These are phyloP conservation scores for Catharus ustulatus DNA, from an alignment of 2,797 vertebrate species.

Conservation along the genomic window DNA sequence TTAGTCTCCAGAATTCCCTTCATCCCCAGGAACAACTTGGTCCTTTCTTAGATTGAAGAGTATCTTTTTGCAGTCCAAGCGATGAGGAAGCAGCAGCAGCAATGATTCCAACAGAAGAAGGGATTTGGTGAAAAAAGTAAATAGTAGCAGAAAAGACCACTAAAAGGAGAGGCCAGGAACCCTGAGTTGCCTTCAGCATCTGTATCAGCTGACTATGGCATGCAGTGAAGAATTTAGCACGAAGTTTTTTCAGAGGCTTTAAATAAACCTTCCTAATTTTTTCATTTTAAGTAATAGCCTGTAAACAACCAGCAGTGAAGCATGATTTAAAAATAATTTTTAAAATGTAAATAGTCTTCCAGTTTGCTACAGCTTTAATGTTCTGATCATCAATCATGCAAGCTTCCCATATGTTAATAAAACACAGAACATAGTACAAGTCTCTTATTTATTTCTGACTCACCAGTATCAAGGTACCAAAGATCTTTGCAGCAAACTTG, in stretches of 20 bases:
- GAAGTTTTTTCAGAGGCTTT: background rate
- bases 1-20: background rate
- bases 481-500: conserved; percentile 99
- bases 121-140: background rate
- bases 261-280: background rate
- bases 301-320: background rate
- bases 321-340: background rate
- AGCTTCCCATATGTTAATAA: background rate
- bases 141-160: background rate
- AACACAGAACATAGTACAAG: background rate
- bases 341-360: background rate
- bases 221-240: background rate
- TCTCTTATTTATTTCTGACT: conserved; percentile 60
- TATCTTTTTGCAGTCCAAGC: background rate
- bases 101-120: background rate
- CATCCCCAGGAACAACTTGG: background rate
- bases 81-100: conserved; percentile 41
- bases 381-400: background rate
- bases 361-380: background rate
- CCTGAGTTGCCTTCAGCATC: background rate
- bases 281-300: background rate
- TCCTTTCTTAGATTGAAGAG: background rate
- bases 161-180: background rate
- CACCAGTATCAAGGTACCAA: conserved; percentile 98
- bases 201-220: background rate